phyloP scores from a whole-genome alignment of 2,888 invertebrate species.

The Ochropleura leucogaster region DNA sequence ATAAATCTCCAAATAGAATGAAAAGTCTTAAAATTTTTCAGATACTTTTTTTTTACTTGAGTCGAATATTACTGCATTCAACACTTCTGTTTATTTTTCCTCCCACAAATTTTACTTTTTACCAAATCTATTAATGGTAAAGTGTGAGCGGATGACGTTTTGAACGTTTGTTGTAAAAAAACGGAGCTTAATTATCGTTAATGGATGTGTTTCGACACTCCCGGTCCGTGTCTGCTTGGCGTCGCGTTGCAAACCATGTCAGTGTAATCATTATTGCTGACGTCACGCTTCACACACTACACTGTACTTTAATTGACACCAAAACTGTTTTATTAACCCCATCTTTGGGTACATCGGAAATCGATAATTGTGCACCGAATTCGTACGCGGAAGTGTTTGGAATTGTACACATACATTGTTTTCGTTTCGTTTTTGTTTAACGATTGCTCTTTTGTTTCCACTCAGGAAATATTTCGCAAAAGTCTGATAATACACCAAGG shows the following conservation, averaged over 20 bases:
- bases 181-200: constrained; percentile 67
- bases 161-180: constrained; percentile 62
- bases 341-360: constrained; percentile 48
- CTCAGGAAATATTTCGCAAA: neutral
- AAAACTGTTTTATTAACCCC: constrained; percentile 43
- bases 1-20: neutral
- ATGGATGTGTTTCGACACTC: constrained; percentile 72
- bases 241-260: constrained; percentile 67
- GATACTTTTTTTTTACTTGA: neutral
- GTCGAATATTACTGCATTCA: neutral
- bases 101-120: constrained; percentile 41
- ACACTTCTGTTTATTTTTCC: constrained; percentile 15
- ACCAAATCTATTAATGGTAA: constrained; percentile 55
- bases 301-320: constrained; percentile 45
- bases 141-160: constrained; percentile 60
- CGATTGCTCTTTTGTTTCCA: constrained; percentile 21
- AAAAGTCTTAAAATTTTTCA: neutral
- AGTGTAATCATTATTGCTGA: constrained; percentile 66
- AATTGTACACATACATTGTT: constrained; percentile 15
- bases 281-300: constrained; percentile 59
- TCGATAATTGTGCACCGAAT: constrained; percentile 44
- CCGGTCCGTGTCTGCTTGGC: constrained; percentile 48
- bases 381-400: constrained; percentile 40
- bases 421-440: neutral
- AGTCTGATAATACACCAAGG: neutral